A percentile compares a stretch with the other conserved stretches of the same genome.
phyloP scores from a whole-genome alignment of 2,113 vertebrate species.

The Gambusia holbrooki region DNA sequence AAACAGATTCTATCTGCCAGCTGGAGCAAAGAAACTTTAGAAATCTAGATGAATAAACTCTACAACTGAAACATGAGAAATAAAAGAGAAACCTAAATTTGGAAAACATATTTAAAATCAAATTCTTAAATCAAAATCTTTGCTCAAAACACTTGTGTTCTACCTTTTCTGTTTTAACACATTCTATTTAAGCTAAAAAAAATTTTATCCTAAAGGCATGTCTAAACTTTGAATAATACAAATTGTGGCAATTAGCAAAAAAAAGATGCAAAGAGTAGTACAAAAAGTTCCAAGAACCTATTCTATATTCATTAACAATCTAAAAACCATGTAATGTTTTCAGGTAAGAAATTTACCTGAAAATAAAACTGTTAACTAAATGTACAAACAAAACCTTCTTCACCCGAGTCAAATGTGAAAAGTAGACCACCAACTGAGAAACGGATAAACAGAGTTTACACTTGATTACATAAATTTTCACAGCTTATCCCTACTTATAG shows the following conservation, averaged over 20 bases:
- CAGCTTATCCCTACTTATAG: conserved; percentile 16
- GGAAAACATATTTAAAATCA: neutral
- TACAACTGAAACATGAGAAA: too few species aligned
- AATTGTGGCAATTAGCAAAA: neutral
- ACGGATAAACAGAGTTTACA: conserved; percentile 47
- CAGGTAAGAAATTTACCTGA: neutral
- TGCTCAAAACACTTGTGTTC: neutral
- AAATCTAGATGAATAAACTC: too few species aligned
- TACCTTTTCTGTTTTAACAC: neutral
- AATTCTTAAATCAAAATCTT: neutral
- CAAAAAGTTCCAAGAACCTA: neutral
- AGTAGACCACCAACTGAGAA: conserved; percentile 28
- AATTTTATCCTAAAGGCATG: neutral
- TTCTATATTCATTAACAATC: neutral
- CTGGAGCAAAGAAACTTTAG: too few species aligned
- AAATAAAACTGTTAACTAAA: neutral
- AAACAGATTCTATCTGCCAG: too few species aligned
- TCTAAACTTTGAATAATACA: neutral
- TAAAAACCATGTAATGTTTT: neutral
- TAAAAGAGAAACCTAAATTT: too few species aligned
- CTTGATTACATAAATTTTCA: conserved; percentile 45
- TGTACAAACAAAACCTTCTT: conserved; percentile 1
- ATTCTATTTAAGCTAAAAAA: neutral
- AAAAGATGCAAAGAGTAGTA: neutral
- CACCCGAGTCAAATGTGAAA: neutral